Evolutionary conservation across 2,113 vertebrate species (phyloP).

Genomic region (Pyrgilauda ruficollis): DNA sequence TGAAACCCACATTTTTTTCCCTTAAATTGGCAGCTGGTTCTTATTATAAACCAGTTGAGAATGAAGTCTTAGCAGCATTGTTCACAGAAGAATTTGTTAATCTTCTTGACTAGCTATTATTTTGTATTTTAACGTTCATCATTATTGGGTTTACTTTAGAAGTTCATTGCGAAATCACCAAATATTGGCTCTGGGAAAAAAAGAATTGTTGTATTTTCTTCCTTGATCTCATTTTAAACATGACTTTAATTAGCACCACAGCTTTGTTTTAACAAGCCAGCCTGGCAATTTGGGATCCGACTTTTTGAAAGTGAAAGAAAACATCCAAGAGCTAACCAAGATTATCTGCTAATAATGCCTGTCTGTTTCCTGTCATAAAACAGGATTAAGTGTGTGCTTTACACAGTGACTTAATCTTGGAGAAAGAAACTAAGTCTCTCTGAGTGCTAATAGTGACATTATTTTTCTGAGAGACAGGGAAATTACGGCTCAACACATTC

Average conservation of each 20-base stretch:
- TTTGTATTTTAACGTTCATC: neutral
- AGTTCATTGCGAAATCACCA: neutral
- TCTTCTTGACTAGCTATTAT: neutral
- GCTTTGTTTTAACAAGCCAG: neutral
- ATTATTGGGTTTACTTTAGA: neutral
- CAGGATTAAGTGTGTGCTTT: neutral
- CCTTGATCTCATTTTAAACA: neutral
- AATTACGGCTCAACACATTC: neutral
- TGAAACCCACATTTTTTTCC: neutral
- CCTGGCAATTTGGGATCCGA: neutral
- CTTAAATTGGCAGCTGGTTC: neutral
- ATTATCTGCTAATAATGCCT: slow-evolving; percentile 4
- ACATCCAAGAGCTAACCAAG: neutral
- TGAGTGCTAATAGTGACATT: neutral
- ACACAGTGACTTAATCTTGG: neutral
- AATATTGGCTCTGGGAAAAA: neutral
- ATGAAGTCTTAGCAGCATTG: neutral
- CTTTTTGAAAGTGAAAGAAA: slow-evolving; percentile 36
- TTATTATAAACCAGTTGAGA: neutral
- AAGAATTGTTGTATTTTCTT: neutral
- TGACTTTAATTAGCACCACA: neutral
- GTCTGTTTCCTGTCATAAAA: neutral
- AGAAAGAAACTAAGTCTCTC: neutral
- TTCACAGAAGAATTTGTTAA: neutral
- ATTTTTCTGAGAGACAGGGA: slow-evolving; percentile 1